Base-by-base conservation (phyloP, 2,113 vertebrate genomes). In the Tor tambroides region DNA sequence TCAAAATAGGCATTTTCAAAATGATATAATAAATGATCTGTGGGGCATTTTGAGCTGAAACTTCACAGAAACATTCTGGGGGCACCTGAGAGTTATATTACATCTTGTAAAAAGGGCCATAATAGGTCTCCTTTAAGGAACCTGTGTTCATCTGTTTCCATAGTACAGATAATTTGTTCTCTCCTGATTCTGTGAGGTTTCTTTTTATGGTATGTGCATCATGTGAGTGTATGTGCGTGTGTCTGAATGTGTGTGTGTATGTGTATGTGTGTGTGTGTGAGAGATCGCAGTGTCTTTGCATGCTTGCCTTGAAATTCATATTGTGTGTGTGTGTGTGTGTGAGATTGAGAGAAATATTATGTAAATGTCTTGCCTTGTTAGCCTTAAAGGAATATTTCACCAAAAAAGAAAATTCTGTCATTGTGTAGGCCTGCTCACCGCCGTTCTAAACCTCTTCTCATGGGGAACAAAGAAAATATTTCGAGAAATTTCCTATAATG, bases 171-270 rank as follows among this genome's bases (percentile, higher is more conserved):
- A 11, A 21, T 51, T 71, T 71, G 80, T 83, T 43, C 5, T 54
- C 43, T 54, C 17, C 11, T 21, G 38, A 26, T 28, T 63, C 43
- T 69, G 21, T 63, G 21, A 46, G 41, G 49, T 51, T 79, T 88
- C 79, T 46, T 88, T 78, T 61, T 83, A 83, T 71, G 30, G 79
- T 38, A 11, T 19, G 21, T 49, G 35, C 23, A 8, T 72, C 12
- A 59, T 46, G 46, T 26, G 72, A 76, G 77, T 59, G 51, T 49
- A 41, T 46, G 74, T 15, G 79, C 54, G 65, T 85, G 71, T 56
- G 30, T 43, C n/a, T n/a, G n/a, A n/a, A n/a, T 49, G 74, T 46
- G 74, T 15, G 79, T 65, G 65, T 85, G 71, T 56, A 6, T 4
- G 2, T 75, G 72, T n/a, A 30, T 14, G 28, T 49, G 74, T 46